phyloP scores from a whole-genome alignment of 2,797 vertebrate genomes.

The Aphelocoma californica region DNA sequence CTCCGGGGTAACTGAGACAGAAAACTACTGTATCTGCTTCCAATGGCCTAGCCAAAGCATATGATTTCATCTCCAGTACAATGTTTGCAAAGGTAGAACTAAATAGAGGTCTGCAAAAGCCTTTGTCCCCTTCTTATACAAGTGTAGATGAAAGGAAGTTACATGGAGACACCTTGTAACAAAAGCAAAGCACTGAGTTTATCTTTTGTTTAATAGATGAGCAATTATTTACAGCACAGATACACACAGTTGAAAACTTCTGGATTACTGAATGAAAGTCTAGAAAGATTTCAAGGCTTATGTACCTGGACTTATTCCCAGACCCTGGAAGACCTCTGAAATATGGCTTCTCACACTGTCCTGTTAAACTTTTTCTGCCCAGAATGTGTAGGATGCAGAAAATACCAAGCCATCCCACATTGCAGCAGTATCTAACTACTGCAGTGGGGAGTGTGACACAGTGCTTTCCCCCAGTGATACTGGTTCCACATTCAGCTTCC shows the following conservation, averaged over 20 bases:
- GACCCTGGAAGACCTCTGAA: not conserved
- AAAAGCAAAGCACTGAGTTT: not conserved
- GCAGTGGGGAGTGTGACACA: not conserved
- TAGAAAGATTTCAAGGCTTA: not conserved
- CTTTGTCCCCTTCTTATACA: not conserved
- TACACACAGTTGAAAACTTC: not conserved
- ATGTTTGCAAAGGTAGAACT: not conserved
- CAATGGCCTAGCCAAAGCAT: not conserved
- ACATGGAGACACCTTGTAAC: not conserved
- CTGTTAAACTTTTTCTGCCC: not conserved
- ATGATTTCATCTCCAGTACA: not conserved
- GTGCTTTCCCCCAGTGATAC: not conserved
- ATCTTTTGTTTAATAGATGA: not conserved
- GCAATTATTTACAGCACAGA: not conserved
- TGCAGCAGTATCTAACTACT: not conserved
- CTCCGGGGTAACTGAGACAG: not conserved
- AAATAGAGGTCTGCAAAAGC: not conserved
- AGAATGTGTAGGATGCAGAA: not conserved
- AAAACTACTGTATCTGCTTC: not conserved
- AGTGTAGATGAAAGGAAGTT: not conserved
- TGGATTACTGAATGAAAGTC: not conserved
- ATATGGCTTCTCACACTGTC: not conserved
- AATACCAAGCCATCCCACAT: not conserved
- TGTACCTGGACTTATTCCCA: not conserved
- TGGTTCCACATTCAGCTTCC: not conserved